These are phyloP conservation scores for Zaprionus ornatus DNA, from an alignment of 1,140 invertebrate species.

Conservation along the genomic window DNA sequence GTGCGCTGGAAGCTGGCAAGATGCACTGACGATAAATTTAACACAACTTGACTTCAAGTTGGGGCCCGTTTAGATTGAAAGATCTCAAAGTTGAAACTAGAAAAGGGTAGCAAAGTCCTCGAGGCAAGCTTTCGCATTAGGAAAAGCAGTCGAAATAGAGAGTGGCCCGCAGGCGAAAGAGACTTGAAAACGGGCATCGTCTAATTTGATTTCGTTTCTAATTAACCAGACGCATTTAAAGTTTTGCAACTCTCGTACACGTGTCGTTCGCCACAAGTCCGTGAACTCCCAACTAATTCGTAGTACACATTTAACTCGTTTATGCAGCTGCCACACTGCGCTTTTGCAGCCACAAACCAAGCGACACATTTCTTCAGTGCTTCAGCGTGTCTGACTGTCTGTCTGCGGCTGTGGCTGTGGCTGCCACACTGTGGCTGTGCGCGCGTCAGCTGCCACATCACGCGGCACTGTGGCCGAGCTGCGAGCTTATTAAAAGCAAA, in stretches of 20 bases:
- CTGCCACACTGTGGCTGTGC: background rate
- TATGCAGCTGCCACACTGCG: slow-evolving; percentile 11
- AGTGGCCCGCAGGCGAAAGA: slow-evolving; percentile 5
- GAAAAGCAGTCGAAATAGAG: slow-evolving; percentile 11
- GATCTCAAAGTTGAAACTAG: slow-evolving; percentile 46
- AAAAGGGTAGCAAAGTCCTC: slow-evolving; percentile 10
- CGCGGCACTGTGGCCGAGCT: slow-evolving; percentile 36
- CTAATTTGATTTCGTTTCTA: slow-evolving; percentile 56
- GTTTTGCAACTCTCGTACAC: slow-evolving; percentile 19
- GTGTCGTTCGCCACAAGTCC: background rate
- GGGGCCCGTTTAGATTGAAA: slow-evolving; percentile 63
- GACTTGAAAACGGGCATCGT: slow-evolving; percentile 11
- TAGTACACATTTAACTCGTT: background rate
- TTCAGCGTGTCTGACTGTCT: slow-evolving; percentile 18
- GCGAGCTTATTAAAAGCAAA: slow-evolving; percentile 44
- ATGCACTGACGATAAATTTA: slow-evolving; percentile 64
- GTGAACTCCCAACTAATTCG: background rate
- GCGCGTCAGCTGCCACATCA: slow-evolving; percentile 39
- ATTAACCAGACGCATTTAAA: slow-evolving; percentile 60
- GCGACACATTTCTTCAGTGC: slow-evolving; percentile 2
- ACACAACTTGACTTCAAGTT: slow-evolving; percentile 64
- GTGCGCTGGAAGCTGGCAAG: slow-evolving; percentile 48
- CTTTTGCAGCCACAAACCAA: background rate
- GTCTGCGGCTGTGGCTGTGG: slow-evolving; percentile 14
- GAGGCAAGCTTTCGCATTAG: slow-evolving; percentile 8